phyloP scores from a whole-genome alignment of 2,113 vertebrate species.

The Carettochelys insculpta region DNA sequence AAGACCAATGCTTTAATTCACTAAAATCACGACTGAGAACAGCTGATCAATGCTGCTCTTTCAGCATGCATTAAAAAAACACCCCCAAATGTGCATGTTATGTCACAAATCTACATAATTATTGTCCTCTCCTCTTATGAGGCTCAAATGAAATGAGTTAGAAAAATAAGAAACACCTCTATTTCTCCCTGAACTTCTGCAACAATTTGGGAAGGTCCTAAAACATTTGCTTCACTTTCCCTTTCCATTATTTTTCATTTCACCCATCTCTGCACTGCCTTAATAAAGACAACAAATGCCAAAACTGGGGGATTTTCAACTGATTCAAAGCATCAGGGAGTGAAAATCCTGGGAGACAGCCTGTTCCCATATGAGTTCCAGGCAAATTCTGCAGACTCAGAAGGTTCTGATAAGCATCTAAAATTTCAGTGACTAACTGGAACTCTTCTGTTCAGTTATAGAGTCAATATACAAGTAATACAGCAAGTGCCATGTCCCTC shows the following conservation, averaged over 20 bases:
- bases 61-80: neutral
- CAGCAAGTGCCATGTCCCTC: accelerated
- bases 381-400: neutral
- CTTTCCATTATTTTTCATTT: neutral
- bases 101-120: neutral
- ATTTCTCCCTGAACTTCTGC: neutral
- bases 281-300: neutral
- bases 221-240: neutral
- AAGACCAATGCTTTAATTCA: neutral
- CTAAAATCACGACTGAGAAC: neutral
- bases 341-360: neutral
- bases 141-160: neutral
- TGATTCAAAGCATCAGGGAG: neutral
- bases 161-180: neutral
- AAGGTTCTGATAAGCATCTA: neutral
- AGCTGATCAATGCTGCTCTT: neutral
- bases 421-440: neutral
- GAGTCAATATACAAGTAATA: neutral
- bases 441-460: neutral
- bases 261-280: neutral
- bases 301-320: neutral
- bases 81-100: accelerated
- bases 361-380: neutral
- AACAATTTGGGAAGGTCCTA: neutral
- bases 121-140: neutral